Evolutionary conservation across 2,888 invertebrate species (phyloP).

Genomic region (Drosophila paramelanica): DNA sequence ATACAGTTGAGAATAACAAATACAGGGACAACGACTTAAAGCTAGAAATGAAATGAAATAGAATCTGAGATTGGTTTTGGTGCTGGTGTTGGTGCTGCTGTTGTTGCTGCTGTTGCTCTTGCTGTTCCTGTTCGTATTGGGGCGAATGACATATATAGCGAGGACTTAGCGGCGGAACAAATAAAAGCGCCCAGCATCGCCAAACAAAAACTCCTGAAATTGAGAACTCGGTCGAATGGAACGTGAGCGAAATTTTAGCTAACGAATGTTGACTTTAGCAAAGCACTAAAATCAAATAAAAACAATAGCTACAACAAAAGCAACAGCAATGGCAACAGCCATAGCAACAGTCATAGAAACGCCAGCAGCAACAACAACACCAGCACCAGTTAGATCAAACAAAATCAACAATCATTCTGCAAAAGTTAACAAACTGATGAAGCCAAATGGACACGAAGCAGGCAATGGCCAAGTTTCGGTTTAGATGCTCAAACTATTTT

Average conservation of each 20-base stretch:
- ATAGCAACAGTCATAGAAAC: no score
- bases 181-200: constrained; percentile 40
- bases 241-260: constrained; percentile 76
- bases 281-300: constrained; percentile 77
- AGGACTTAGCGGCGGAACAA: constrained; percentile 54
- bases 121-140: neutral
- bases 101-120: neutral
- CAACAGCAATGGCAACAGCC: constrained; percentile 30
- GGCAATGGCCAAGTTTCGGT: constrained; percentile 10
- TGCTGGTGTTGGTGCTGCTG: neutral
- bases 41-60: constrained; percentile 8
- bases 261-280: constrained; percentile 78
- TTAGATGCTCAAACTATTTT: constrained; percentile 32
- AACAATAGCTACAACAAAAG: constrained; percentile 47
- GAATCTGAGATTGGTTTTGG: constrained; percentile 1
- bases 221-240: constrained; percentile 65
- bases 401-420: constrained; percentile 49
- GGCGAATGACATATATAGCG: constrained; percentile 13
- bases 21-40: constrained; percentile 11
- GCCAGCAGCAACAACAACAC: constrained; percentile 30
- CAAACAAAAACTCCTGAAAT: constrained; percentile 60
- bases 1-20: constrained; percentile 43
- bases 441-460: constrained; percentile 24
- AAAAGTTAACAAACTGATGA: constrained; percentile 49
- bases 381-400: constrained; percentile 51